Evolutionary conservation across 2,797 vertebrate genomes (phyloP).

Genomic region (Melanotaenia boesemani): DNA sequence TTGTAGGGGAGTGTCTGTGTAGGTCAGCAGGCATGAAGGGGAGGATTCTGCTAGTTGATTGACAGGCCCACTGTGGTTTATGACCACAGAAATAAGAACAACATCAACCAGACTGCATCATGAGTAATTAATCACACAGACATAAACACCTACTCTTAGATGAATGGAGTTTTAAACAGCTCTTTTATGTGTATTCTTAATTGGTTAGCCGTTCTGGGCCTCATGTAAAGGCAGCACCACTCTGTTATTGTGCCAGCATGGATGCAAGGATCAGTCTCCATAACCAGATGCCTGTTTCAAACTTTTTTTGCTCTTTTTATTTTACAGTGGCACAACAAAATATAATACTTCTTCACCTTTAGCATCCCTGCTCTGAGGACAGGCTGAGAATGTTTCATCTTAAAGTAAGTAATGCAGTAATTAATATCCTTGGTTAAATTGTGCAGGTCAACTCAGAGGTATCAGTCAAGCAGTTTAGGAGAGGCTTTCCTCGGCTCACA

Average conservation of each 20-base stretch:
- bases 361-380: conserved; percentile 6
- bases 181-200: conserved; percentile 47
- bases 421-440: conserved; percentile 26
- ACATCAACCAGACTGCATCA: conserved; percentile 30
- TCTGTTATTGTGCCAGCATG: conserved; percentile 44
- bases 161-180: conserved; percentile 28
- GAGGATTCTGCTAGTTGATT: conserved; percentile 10
- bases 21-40: background rate
- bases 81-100: conserved; percentile 35
- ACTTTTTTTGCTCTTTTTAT: conserved; percentile 59
- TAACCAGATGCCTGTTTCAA: conserved; percentile 58
- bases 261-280: conserved; percentile 48
- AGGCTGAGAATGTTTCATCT: conserved; percentile 27
- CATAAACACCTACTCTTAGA: conserved; percentile 6
- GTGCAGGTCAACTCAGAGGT: conserved; percentile 1
- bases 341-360: conserved; percentile 35
- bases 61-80: conserved; percentile 31
- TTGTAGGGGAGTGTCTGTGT: background rate
- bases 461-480: conserved; percentile 21
- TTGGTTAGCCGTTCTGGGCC: conserved; percentile 53
- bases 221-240: conserved; percentile 21
- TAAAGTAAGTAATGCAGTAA: background rate
- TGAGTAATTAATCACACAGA: too few species aligned
- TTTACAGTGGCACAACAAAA: conserved; percentile 57
- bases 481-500: background rate